Conservation (phyloP, 2,888 invertebrate species). For the Tipula lateralis region DNA sequence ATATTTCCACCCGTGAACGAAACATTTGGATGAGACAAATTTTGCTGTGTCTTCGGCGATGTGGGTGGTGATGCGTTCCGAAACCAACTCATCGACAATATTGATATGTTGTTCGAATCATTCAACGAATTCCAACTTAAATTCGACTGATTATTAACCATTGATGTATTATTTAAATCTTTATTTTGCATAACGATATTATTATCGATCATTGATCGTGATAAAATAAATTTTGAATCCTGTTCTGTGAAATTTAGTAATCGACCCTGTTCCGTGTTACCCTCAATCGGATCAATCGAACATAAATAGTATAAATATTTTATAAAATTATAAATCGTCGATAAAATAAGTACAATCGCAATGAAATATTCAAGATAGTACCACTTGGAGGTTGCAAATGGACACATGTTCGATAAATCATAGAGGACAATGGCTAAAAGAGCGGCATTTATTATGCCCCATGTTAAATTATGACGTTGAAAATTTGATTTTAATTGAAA, state of each 20-base stretch:
- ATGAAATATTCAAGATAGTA: conserved; percentile 50
- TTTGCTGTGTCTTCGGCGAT: conserved; percentile 37
- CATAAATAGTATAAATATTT: conserved; percentile 50
- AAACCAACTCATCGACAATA: not conserved
- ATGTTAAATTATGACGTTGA: conserved; percentile 42
- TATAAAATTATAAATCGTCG: conserved; percentile 52
- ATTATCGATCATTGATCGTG: not conserved
- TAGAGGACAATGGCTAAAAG: conserved; percentile 41
- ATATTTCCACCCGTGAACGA: conserved; percentile 42
- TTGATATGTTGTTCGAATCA: conserved; percentile 36
- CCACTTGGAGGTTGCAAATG: conserved; percentile 40
- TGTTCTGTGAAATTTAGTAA: conserved; percentile 52
- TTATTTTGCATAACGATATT: not conserved
- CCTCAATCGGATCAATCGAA: conserved; percentile 47
- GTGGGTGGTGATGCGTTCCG: conserved; percentile 40
- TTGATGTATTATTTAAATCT: conserved; percentile 34
- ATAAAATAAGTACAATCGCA: conserved; percentile 49
- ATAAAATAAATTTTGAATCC: conserved; percentile 26
- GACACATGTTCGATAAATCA: conserved; percentile 44
- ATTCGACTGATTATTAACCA: conserved; percentile 39
- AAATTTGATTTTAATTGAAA: conserved; percentile 40
- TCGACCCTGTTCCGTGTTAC: conserved; percentile 53
- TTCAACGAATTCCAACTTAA: conserved; percentile 49
- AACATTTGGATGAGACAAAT: conserved; percentile 39
- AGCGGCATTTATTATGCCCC: conserved; percentile 43